Evolutionary conservation across 2,888 invertebrate species (phyloP), one percentile per base, ranked within the genome.

Genomic region (Lepidocyrtoides sp.): DNA sequence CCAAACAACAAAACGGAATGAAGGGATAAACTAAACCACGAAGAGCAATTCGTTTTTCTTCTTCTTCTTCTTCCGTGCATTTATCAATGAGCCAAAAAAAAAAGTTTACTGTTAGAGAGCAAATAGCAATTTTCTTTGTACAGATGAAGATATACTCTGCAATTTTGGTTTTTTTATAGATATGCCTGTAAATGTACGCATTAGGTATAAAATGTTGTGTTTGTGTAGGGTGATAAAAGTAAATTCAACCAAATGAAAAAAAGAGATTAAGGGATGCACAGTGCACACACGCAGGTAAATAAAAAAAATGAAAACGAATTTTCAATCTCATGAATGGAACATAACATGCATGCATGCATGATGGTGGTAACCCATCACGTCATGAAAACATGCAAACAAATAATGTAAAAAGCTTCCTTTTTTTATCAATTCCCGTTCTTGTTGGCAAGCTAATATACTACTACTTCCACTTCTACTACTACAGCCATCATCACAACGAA

Each of bases 311-410:
- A 48, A 63, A 63, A 63, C 72, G 63, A 79, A 87, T 77, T 79
- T 79, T 32, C 87, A 87, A 87, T 87, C 66, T 75, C 44, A 23
- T 72, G 32, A 23, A 72, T 72, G n/a, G n/a, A n/a, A n/a, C n/a
- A n/a, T n/a, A n/a, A n/a, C n/a, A n/a, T n/a, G n/a, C n/a, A n/a
- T 72, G 72, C 41, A 72, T 36, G 48, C 7, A 5, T 36, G 41
- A 2, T 69, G 23, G 41, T 72, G 77, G 79, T 87, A 44, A 26
- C 75, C 86, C 86, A 60, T 77, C 60, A 69, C 26, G 44, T 72
- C 23, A 88, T 88, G 81, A 69, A 88, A 81, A n/a, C 79, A 81
- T 88, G 88, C 81, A 88, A 79, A 87, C n/a, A n/a, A n/a, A n/a
- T n/a, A n/a, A 26, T 69, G 69, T 32, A 69, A 63, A 63, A 26